Percentiles rank a stretch among this genome's conserved stretches.
phyloP scores from a whole-genome alignment of 2,888 invertebrate species.

The Pristionchus fissidentatus region DNA sequence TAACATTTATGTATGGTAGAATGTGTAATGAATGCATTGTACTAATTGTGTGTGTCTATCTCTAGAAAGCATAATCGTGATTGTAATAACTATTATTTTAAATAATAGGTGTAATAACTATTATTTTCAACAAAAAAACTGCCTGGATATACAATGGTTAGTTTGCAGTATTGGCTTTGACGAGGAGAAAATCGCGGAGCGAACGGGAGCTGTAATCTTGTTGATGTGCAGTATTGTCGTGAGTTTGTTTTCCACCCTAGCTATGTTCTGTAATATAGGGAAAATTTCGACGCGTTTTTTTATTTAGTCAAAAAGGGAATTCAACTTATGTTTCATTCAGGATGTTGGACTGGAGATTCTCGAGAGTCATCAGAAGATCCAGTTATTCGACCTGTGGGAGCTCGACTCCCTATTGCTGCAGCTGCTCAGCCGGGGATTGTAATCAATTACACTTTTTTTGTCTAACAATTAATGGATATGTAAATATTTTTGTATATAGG shows the following conservation, averaged over 20 bases:
- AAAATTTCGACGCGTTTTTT: not conserved
- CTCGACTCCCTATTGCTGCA: slow-evolving; percentile 63
- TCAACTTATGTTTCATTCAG: slow-evolving; percentile 54
- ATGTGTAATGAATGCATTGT: not conserved
- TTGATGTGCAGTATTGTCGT: slow-evolving; percentile 65
- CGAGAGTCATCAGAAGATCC: slow-evolving; percentile 67
- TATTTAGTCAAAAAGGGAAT: not conserved
- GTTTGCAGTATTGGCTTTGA: slow-evolving; percentile 28
- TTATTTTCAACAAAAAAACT: too few species aligned
- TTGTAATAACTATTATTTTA: too few species aligned
- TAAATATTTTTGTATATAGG: not conserved
- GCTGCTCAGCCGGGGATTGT: slow-evolving; percentile 45
- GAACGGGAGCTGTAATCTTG: slow-evolving; percentile 63
- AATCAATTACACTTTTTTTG: not conserved
- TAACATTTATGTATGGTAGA: not conserved
- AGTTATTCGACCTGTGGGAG: slow-evolving; percentile 68
- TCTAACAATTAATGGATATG: not conserved
- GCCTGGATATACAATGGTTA: too few species aligned
- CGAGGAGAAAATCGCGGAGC: slow-evolving; percentile 54
- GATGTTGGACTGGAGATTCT: slow-evolving; percentile 66
- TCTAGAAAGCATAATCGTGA: too few species aligned
- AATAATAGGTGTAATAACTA: too few species aligned
- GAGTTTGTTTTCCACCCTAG: slow-evolving; percentile 38
- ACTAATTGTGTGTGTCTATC: too few species aligned
- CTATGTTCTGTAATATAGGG: not conserved